phyloP scores from a whole-genome alignment of 2,113 vertebrate genomes.

The Urocolius indicus region DNA sequence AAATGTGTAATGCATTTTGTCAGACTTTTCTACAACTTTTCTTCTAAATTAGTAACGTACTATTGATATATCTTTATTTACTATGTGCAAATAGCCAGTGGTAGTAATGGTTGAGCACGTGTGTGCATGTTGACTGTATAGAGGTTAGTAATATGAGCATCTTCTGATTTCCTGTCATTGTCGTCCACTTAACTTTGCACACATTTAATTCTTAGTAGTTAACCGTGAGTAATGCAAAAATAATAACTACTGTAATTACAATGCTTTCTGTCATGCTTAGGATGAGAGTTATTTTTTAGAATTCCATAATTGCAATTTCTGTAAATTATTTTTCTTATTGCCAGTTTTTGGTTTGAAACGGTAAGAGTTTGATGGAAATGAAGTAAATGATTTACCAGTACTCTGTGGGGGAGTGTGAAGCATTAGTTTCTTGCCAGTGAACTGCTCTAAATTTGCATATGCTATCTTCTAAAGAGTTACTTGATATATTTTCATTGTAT shows the following conservation, averaged over 20 bases:
- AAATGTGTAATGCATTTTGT: neutral
- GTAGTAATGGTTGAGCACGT: neutral
- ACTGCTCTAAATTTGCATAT: neutral
- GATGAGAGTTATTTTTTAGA: neutral
- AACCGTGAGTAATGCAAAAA: neutral
- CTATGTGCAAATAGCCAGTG: neutral
- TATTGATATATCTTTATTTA: neutral
- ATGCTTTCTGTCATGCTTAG: neutral
- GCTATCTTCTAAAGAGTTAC: neutral
- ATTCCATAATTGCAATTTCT: neutral
- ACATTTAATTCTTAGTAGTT: neutral
- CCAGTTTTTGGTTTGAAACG: neutral
- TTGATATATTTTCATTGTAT: neutral
- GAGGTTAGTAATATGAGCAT: neutral
- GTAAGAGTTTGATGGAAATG: neutral
- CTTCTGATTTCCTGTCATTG: neutral
- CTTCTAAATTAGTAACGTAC: neutral
- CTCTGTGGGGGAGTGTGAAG: slow-evolving; percentile 18
- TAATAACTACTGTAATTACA: neutral
- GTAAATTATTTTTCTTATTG: neutral
- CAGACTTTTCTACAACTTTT: neutral
- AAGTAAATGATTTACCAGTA: neutral
- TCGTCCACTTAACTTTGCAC: neutral
- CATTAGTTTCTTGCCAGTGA: slow-evolving; percentile 28
- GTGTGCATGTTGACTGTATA: neutral